Base-by-base conservation (phyloP, 2,888 invertebrate genomes). In the Cyclophora punctaria region DNA sequence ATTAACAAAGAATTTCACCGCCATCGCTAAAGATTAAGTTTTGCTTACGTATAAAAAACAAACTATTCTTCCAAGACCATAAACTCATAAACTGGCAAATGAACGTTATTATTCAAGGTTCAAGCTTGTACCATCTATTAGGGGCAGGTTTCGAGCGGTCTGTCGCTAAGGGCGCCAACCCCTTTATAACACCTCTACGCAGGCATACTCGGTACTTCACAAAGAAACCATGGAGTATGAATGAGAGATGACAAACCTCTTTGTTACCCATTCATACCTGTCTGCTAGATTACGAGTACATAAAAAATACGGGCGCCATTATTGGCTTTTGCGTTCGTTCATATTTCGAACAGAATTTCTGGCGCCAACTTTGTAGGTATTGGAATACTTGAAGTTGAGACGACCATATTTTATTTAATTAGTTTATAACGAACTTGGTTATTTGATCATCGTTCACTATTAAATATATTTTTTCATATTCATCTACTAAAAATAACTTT, bases 141-240 rank as follows among this genome's bases (percentile, higher is more conserved):
- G 5, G 37, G 37, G 5, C 37, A 37, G 37, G 37, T 37, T 37
- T 37, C 37, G 5, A 37, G 37, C 37, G 45, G 55, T 20, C 54
- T 57, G 57, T 56, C 57, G 56, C 52, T 53, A 59, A 59, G 64
- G 65, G 65, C 65, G 62, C 62, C 60, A 56, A 62, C 61, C 61
- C 62, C 62, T 62, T 61, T 60, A 57, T 55, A 48, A 47, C 45
- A 52, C 49, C 51, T 50, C 45, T 20, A 20, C 20, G 20, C 20
- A 20, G 20, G 48, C 44, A 48, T 53, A 35, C 53, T 51, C 56
- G 53, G 57, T 55, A 47, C 47, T 20, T 50, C 58, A 63, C 63
- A 65, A 65, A 60, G 62, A 53, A 53, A 58, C 57, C 60, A 55
- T 57, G 58, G 55, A 52, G 56, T 54, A 58, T 65, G 65, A 64